Evolutionary conservation across 2,797 vertebrate genomes (phyloP).

Genomic region (Hybognathus amarus): DNA sequence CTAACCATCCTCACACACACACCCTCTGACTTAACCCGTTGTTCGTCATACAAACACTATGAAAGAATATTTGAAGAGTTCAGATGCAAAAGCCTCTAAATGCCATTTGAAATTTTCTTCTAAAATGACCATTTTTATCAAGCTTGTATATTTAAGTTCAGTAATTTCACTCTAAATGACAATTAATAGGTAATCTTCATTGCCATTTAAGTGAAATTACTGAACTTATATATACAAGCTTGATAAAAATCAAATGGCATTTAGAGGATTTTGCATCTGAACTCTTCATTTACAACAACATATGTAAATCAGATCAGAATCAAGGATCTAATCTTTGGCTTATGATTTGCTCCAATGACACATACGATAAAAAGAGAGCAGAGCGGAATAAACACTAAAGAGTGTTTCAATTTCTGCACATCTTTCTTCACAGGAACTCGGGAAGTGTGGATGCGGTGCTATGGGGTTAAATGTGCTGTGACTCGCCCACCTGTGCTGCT

Average conservation of each 20-base stretch:
- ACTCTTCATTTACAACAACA: conserved; percentile 9
- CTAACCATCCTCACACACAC: too few relatives aligned
- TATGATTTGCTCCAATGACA: neutral
- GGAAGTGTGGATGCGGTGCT: conserved; percentile 1
- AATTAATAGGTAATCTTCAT: too few relatives aligned
- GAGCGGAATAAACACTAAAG: conserved; percentile 3
- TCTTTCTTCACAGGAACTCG: conserved; percentile 19
- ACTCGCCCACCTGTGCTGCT: conserved; percentile 17
- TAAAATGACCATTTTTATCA: too few relatives aligned
- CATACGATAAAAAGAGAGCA: neutral
- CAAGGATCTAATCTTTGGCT: neutral
- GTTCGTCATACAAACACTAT: conserved; percentile 1
- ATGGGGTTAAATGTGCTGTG: conserved; percentile 7
- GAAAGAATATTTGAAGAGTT: too few relatives aligned
- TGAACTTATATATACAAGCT: too few relatives aligned
- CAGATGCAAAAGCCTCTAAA: too few relatives aligned
- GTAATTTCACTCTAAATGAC: too few relatives aligned
- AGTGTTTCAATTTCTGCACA: neutral
- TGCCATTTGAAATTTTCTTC: too few relatives aligned
- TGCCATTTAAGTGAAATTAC: too few relatives aligned
- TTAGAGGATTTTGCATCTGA: too few relatives aligned
- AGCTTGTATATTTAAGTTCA: too few relatives aligned
- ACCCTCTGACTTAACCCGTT: conserved; percentile 11
- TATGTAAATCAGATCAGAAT: conserved; percentile 30
- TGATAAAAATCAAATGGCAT: too few relatives aligned